phyloP scores from a whole-genome alignment of 1,140 invertebrate genomes.

The Mya arenaria region DNA sequence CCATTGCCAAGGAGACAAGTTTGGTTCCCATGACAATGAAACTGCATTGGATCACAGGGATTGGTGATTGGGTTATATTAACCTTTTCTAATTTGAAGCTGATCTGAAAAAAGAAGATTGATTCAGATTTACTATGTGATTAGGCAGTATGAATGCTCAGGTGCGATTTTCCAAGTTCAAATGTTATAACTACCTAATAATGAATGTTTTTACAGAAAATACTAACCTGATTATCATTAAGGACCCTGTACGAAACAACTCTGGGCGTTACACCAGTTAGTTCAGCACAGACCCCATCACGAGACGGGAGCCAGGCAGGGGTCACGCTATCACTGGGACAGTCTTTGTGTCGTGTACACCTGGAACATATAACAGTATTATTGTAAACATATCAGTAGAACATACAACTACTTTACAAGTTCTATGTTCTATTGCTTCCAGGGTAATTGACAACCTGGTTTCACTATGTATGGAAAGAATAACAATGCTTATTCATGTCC shows the following conservation, averaged over 20 bases:
- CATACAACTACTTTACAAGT: too few relatives aligned
- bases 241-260: conserved; percentile 8
- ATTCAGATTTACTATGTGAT: too few relatives aligned
- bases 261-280: conserved; percentile 64
- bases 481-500: too few relatives aligned
- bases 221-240: conserved; percentile 11
- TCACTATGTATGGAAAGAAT: too few relatives aligned
- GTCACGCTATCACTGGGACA: conserved; percentile 62
- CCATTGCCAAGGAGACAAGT: conserved; percentile 65
- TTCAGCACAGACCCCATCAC: conserved; percentile 59
- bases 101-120: conserved; percentile 62
- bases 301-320: conserved; percentile 67
- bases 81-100: conserved; percentile 69
- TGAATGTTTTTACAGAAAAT: too few relatives aligned
- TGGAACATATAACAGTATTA: conserved; percentile 22
- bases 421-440: too few relatives aligned
- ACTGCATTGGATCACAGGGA: conserved; percentile 64
- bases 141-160: too few relatives aligned
- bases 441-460: too few relatives aligned
- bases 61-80: conserved; percentile 39
- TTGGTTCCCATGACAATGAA: conserved; percentile 62
- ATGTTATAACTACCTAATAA: too few relatives aligned
- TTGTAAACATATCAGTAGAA: not conserved
- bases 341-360: conserved; percentile 60
- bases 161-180: too few relatives aligned